phyloP scores from a whole-genome alignment of 2,888 invertebrate species.

The Physocephala rufipes region DNA sequence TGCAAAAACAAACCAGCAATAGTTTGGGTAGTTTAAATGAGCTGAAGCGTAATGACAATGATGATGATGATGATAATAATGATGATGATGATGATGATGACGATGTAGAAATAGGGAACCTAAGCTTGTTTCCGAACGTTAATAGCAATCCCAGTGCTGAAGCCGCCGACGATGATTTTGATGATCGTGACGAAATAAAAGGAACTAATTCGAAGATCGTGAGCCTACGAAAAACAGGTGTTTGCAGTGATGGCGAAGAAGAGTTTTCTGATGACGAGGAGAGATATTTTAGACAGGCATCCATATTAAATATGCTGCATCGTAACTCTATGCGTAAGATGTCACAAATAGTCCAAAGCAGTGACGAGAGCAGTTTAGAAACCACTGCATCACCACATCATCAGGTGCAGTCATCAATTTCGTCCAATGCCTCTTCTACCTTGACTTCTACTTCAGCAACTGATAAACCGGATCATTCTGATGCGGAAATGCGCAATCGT shows the following conservation, averaged over 20 bases:
- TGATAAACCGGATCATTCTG: neutral
- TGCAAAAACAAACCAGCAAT: constrained; percentile 58
- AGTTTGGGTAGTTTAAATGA: constrained; percentile 59
- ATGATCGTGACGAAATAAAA: neutral
- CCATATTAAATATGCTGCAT: constrained; percentile 63
- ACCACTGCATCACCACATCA: constrained; percentile 49
- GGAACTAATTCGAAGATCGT: constrained; percentile 39
- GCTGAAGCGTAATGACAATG: constrained; percentile 49
- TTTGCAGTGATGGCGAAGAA: constrained; percentile 60
- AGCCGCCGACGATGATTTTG: constrained; percentile 51
- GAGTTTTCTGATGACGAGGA: constrained; percentile 59
- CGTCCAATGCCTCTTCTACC: constrained; percentile 56
- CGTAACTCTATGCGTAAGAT: constrained; percentile 63
- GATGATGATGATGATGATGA: constrained; percentile 39
- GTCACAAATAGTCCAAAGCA: constrained; percentile 51
- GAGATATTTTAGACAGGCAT: constrained; percentile 62
- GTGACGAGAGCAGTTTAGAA: constrained; percentile 56
- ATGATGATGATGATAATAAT: too few species aligned
- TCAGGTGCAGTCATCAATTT: constrained; percentile 58
- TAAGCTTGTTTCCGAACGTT: constrained; percentile 57
- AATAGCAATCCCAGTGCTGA: constrained; percentile 59
- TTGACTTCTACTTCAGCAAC: constrained; percentile 37
- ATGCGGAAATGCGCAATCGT: neutral
- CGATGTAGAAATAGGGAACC: constrained; percentile 50
- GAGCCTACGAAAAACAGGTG: constrained; percentile 51